These are phyloP conservation scores for Limnodromus scolopaceus DNA, from an alignment of 2,797 vertebrate species.

Conservation along the genomic window DNA sequence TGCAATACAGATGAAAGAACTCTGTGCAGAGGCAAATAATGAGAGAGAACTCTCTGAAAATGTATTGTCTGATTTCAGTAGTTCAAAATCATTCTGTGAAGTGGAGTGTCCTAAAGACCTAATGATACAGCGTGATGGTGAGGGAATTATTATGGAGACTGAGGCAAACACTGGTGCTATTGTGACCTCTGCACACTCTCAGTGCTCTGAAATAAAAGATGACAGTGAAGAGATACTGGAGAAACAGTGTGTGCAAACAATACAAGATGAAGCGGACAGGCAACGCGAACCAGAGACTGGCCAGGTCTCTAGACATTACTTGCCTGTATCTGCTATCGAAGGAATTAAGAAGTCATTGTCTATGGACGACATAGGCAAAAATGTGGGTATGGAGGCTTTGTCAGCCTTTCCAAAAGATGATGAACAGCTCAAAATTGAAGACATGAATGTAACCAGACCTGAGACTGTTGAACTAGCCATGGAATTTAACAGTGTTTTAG, in stretches of 20 bases:
- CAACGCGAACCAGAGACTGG: not conserved
- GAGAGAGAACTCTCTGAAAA: not conserved
- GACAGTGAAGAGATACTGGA: not conserved
- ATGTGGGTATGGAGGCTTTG: not conserved
- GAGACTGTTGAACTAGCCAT: not conserved
- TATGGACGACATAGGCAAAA: not conserved
- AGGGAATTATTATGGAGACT: not conserved
- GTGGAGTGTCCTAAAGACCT: not conserved
- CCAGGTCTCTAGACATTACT: not conserved
- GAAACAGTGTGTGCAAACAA: not conserved
- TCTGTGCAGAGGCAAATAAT: not conserved
- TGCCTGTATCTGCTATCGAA: not conserved
- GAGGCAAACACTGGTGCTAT: not conserved
- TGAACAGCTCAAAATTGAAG: not conserved
- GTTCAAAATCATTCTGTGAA: not conserved
- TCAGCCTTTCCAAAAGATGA: slow-evolving; percentile 3
- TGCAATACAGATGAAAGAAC: not conserved
- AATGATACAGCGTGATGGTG: not conserved
- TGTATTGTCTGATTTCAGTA: not conserved
- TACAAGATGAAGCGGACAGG: not conserved
- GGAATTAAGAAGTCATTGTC: not conserved
- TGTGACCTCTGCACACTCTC: not conserved
- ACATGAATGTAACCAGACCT: not conserved
- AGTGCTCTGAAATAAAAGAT: not conserved
- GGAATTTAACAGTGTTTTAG: not conserved